Evolutionary conservation across 1,140 invertebrate species (phyloP).

Genomic region (Drosophila mojavensis): DNA sequence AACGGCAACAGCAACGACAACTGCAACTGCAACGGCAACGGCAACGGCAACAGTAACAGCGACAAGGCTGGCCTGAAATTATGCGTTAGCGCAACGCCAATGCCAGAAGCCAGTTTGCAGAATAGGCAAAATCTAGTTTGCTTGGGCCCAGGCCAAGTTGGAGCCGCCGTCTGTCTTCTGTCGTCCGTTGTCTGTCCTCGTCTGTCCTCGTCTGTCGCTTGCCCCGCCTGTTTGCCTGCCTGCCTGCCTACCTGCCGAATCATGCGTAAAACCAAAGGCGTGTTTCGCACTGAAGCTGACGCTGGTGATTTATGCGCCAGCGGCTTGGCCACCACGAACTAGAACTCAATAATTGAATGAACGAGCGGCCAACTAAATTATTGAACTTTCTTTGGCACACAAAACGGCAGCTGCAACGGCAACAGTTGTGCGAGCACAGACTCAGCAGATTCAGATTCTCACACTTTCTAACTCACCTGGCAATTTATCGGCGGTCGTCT

Average conservation of each 20-base stretch:
- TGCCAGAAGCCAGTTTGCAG: constrained; percentile 79
- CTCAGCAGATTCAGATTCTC: constrained; percentile 55
- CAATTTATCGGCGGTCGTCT: constrained; percentile 93
- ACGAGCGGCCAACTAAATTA: constrained; percentile 70
- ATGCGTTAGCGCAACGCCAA: constrained; percentile 71
- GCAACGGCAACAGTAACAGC: constrained; percentile 42
- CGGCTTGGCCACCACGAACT: constrained; percentile 65
- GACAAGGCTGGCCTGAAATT: constrained; percentile 62
- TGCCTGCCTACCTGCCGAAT: constrained; percentile 48
- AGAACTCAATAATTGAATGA: constrained; percentile 80
- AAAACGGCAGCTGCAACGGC: constrained; percentile 41
- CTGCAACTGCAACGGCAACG: constrained; percentile 2
- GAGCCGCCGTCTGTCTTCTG: constrained; percentile 13
- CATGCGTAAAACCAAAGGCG: constrained; percentile 78
- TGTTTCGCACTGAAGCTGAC: constrained; percentile 55
- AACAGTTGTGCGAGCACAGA: constrained; percentile 21
- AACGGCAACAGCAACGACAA: constrained; percentile 5
- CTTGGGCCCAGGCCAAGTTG: constrained; percentile 59
- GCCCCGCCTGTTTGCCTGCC: constrained; percentile 23
- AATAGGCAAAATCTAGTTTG: constrained; percentile 80
- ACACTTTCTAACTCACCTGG: constrained; percentile 89
- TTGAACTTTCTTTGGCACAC: constrained; percentile 81
- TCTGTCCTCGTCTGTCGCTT: constrained; percentile 18
- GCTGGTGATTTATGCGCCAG: constrained; percentile 70
- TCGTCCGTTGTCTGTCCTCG: constrained; percentile 25